Conservation (phyloP, 2,888 invertebrate species). For the Sarcophaga caerulescens region DNA sequence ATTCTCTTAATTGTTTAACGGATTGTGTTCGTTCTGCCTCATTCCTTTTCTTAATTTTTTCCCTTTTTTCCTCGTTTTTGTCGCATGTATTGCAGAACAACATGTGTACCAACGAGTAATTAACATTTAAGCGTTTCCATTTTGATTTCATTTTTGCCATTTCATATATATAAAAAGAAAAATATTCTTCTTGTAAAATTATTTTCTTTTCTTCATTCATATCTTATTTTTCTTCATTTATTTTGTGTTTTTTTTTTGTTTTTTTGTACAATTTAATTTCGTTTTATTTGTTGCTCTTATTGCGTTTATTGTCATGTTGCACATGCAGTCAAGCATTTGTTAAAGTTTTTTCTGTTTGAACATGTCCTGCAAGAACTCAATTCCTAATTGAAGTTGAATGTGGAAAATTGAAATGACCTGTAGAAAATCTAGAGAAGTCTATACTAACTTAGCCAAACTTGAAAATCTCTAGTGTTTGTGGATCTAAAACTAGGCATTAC, state of each 20-base stretch:
- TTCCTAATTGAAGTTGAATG: constrained; percentile 60
- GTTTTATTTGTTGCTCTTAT: constrained; percentile 25
- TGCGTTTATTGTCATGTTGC: constrained; percentile 52
- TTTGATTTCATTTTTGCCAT: constrained; percentile 49
- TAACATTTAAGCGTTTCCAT: constrained; percentile 63
- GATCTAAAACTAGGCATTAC: neutral
- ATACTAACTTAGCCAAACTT: neutral
- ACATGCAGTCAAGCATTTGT: constrained; percentile 55
- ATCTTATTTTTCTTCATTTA: constrained; percentile 13
- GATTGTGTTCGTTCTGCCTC: neutral
- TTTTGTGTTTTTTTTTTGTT: neutral
- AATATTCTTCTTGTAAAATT: too few species aligned
- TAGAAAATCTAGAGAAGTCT: constrained; percentile 19
- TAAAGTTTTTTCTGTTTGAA: constrained; percentile 16
- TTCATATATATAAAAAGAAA: neutral
- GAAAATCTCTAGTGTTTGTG: too few species aligned
- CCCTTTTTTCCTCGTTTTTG: neutral
- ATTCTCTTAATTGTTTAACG: constrained; percentile 36
- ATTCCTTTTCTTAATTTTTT: neutral
- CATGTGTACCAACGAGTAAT: constrained; percentile 27
- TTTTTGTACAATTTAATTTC: constrained; percentile 52
- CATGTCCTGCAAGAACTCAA: constrained; percentile 51
- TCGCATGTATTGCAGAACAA: neutral
- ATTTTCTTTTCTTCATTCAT: neutral
- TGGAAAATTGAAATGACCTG: constrained; percentile 7